phyloP scores from a whole-genome alignment of 2,888 invertebrate species.

The Toxonevra muliebris region DNA sequence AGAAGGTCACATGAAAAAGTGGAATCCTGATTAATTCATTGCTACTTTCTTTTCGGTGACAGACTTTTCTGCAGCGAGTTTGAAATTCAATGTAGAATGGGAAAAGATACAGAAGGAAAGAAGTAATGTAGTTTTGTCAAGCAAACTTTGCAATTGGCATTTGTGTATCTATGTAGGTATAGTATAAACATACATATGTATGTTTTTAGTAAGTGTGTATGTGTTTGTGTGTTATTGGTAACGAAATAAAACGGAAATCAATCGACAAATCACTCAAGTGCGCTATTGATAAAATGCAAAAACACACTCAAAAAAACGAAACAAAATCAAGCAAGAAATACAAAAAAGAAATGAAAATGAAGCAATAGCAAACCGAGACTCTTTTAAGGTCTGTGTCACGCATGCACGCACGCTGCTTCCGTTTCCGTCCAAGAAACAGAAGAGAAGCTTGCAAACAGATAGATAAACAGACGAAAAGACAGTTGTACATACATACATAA shows the following conservation, averaged over 20 bases:
- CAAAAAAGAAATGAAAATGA: neutral
- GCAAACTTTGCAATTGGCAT: too few relatives aligned
- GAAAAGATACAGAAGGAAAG: too few relatives aligned
- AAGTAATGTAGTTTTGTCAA: too few relatives aligned
- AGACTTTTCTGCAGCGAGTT: too few relatives aligned
- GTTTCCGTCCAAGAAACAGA: constrained; percentile 39
- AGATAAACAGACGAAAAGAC: constrained; percentile 15
- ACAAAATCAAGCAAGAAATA: neutral
- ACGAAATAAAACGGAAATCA: constrained; percentile 51
- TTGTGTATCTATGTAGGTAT: too few relatives aligned
- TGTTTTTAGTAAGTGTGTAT: constrained; percentile 2
- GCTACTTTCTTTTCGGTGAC: too few relatives aligned
- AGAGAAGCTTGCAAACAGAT: constrained; percentile 11
- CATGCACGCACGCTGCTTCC: constrained; percentile 60
- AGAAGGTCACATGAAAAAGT: too few relatives aligned
- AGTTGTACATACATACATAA: neutral
- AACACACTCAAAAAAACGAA: neutral
- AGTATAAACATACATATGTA: neutral
- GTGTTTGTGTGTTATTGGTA: constrained; percentile 3
- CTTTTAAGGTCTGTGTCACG: constrained; percentile 53
- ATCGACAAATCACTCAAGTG: constrained; percentile 62
- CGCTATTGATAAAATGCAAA: constrained; percentile 13
- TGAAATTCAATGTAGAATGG: too few relatives aligned
- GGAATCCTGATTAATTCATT: too few relatives aligned
- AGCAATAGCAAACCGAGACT: neutral